Evolutionary conservation across 2,888 invertebrate species (phyloP), one percentile per base, ranked within the genome.

Genomic region (Drosophila nigricruria): DNA sequence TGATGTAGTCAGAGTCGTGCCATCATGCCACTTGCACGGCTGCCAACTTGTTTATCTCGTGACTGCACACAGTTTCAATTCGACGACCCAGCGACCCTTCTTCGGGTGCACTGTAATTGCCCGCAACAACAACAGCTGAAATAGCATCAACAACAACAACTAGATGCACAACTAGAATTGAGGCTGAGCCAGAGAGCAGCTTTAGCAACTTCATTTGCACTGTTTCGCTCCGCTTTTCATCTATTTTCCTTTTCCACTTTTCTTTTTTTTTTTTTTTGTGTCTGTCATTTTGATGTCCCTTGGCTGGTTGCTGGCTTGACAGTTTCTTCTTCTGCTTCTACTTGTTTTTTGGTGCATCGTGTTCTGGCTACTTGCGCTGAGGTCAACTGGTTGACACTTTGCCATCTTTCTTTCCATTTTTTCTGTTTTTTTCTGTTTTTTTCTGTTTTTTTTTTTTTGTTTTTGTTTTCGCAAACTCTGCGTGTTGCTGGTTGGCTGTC

Each of bases 31-130:
- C 69, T 81, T 72, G 79, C 87, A 89, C 81, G 40, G 70, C 74
- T 83, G 87, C 74, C 87, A 89, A 81, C 89, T 85, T 87, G 84
- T 83, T 89, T 89, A 87, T 79, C 84, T 79, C 79, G 73, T 79
- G 70, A 83, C 83, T 81, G 87, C 86, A 85, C 79, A 68, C 68
- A 67, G 60, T 79, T 79, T 64, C 80, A 76, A 80, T 71, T 80
- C 72, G 68, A 87, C 69, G 68, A 87, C 70, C 68, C 84, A 57
- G 71, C 79, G 82, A 76, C 68, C 79, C 79, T 70, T 23, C 43
- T 49, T 52, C 36, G 58, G 70, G 53, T 58, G 73, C 82, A 68
- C 75, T 76, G 76, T 72, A 74, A 77, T 81, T 81, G 75, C 58
- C 70, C 52, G 38, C 73, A 76, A 64, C 63, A 69, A 57, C 60